A percentile compares a stretch with the other conserved stretches of the same genome.
These are phyloP conservation scores for Castor canadensis DNA, from an alignment of 2,113 vertebrate genomes.

Conservation along the genomic window DNA sequence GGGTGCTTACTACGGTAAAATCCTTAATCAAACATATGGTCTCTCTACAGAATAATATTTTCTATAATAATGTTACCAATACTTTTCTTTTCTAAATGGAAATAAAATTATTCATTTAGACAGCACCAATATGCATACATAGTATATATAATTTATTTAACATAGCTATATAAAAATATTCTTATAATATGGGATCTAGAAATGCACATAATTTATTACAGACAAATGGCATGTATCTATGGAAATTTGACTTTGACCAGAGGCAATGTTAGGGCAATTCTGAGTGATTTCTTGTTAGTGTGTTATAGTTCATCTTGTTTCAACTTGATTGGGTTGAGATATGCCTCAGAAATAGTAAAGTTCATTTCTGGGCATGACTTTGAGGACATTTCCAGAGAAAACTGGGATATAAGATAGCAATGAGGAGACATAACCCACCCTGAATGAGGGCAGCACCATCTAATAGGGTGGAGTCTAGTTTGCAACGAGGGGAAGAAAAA, in stretches of 20 bases:
- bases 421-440: too few species aligned
- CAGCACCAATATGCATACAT: background rate
- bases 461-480: too few species aligned
- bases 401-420: too few species aligned
- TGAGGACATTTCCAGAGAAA: too few species aligned
- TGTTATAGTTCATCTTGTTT: too few species aligned
- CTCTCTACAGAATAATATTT: conserved; percentile 24
- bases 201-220: background rate
- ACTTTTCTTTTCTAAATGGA: conserved; percentile 7
- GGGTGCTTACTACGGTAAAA: conserved; percentile 37
- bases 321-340: too few species aligned
- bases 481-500: too few species aligned
- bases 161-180: background rate
- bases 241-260: background rate
- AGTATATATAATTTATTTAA: background rate
- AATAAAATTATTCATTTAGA: background rate
- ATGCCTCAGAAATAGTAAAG: too few species aligned
- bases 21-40: conserved; percentile 33
- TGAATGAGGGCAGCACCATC: too few species aligned
- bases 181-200: background rate
- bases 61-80: background rate
- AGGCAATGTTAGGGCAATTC: background rate
- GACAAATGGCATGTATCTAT: background rate
- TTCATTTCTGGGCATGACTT: too few species aligned
- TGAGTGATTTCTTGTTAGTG: background rate